Base-by-base conservation (phyloP, 2,113 vertebrate genomes). In the Lampris incognitus region DNA sequence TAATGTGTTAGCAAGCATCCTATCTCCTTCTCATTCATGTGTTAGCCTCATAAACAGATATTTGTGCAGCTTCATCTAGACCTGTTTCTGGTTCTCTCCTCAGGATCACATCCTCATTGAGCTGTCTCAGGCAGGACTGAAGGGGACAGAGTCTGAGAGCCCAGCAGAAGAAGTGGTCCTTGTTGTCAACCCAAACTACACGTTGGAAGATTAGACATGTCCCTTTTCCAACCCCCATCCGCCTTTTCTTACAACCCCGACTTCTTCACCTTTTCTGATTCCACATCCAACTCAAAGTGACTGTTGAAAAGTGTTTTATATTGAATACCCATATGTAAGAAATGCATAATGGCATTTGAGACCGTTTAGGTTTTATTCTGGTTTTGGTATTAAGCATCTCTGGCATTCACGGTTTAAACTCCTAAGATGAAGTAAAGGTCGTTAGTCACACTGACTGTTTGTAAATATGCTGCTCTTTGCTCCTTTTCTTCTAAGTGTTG, bases 71-170 rank as follows among this genome's bases (percentile, higher is more conserved):
- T 24, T 24, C 24, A 24, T 24, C 3, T 40, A 41, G 3, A 24
- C 11, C 13, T 56, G 48, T 24, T 1, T 51, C 42, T 39, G 2
- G 66, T 3, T 81, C 2, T 76, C 55, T 59, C 52, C 2, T 2
- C 72, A 99, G 98, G 98, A 99, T 88, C 97, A 98, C 80, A 96
- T 99, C 92, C 94, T 99, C 10, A 99, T 99, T 9, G 96, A 99
- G 74, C 94, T 99, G 84, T 95, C 96, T 1, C 96, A 96, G 76
- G 94, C 92, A 0, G 96, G 96, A 4, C 83, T 99, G 83, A 97
- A 92, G 83, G 95, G 95, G 52, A 83, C 79, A 0, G 94, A 96
- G 59, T 69, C 92, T 9, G 94, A 95, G 8, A 92, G 70, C 48
- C 78, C 89, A 51, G 93, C 90, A 2, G 87, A 95, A 57, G 97